phyloP scores from a whole-genome alignment of 1,140 invertebrate genomes.

The Bombus turneri region DNA sequence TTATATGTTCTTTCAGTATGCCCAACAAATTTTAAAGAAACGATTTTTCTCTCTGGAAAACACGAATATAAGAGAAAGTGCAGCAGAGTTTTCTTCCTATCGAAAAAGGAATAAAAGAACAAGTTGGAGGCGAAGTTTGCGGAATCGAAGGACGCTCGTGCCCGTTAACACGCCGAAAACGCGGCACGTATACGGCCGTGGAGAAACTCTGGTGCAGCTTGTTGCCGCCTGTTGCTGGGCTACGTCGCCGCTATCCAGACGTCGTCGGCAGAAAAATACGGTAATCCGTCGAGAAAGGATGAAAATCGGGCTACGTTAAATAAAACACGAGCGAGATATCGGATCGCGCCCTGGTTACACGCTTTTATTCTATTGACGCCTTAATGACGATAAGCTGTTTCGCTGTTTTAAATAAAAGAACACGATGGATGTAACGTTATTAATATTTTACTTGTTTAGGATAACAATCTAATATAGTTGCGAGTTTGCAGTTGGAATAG shows the following conservation, averaged over 20 bases:
- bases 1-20: neutral
- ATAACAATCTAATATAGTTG: neutral
- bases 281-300: neutral
- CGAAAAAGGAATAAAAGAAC: neutral
- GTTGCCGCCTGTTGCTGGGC: conserved; percentile 41
- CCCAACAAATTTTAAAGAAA: neutral
- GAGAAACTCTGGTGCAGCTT: neutral
- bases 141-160: conserved; percentile 10
- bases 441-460: rapidly evolving
- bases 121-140: neutral
- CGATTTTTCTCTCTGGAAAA: neutral
- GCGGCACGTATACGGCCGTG: neutral
- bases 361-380: neutral
- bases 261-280: conserved; percentile 7
- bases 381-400: neutral
- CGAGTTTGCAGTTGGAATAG: neutral
- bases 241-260: neutral
- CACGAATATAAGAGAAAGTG: too few relatives aligned
- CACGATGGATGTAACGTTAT: neutral
- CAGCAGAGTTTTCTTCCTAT: neutral
- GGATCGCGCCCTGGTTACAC: neutral
- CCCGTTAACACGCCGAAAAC: neutral
- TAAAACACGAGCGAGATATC: neutral
- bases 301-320: neutral
- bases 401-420: neutral